phyloP scores from a whole-genome alignment of 2,888 invertebrate genomes.

The Cataglyphis altisquamis region DNA sequence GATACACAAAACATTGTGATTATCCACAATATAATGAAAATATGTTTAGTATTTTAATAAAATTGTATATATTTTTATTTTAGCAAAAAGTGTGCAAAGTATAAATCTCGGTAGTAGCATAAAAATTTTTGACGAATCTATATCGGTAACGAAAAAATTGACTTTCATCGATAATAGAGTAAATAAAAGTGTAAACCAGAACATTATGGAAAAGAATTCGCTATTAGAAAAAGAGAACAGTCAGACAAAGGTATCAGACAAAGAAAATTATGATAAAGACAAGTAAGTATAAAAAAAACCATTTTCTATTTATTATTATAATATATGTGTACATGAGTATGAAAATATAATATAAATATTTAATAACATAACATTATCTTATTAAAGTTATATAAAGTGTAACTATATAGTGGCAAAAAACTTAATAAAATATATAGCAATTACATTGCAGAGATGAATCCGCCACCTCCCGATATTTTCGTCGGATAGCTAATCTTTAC shows the following conservation, averaged over 20 bases:
- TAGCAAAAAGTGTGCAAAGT: slow-evolving; percentile 85
- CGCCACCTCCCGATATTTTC: slow-evolving; percentile 1
- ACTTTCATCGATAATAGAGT: neutral
- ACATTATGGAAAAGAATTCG: slow-evolving; percentile 1
- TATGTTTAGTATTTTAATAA: neutral
- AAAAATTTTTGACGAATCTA: slow-evolving; percentile 87
- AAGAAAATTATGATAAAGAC: neutral
- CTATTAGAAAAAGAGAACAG: slow-evolving; percentile 13
- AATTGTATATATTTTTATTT: slow-evolving; percentile 1
- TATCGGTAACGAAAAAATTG: slow-evolving; percentile 27
- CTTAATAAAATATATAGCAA: neutral
- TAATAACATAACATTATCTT: neutral
- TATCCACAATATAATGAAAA: neutral
- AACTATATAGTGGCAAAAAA: neutral
- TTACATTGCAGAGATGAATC: slow-evolving; percentile 52
- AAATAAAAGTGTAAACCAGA: slow-evolving; percentile 9
- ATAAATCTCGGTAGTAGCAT: slow-evolving; percentile 89
- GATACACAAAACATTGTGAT: neutral
- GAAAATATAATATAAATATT: neutral
- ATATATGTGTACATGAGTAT: neutral
- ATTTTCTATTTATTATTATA: neutral
- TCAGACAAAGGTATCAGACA: neutral
- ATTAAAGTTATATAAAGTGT: neutral
- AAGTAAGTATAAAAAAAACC: slow-evolving; percentile 6
- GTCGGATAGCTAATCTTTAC: slow-evolving; percentile 87